A percentile compares a stretch with the other conserved stretches of the same genome.
These are phyloP conservation scores for Trachymyrmex cornetzi DNA, from an alignment of 1,140 invertebrate genomes.

Conservation along the genomic window DNA sequence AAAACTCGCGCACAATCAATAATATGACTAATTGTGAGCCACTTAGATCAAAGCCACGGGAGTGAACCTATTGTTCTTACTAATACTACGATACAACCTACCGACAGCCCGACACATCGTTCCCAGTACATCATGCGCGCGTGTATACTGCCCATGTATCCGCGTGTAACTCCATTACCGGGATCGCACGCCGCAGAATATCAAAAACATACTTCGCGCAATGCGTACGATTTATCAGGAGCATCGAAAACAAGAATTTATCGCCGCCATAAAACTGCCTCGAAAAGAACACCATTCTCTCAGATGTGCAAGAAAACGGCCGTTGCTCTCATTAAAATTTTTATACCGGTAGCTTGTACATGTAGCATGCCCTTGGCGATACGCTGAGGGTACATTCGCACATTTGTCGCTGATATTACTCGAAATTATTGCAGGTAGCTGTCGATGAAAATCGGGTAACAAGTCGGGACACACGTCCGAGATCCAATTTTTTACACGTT, in stretches of 20 bases:
- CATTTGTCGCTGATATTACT: constrained; percentile 8
- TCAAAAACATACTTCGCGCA: constrained; percentile 46
- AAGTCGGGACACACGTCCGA: no score
- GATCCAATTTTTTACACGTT: not conserved
- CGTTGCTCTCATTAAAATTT: constrained; percentile 53
- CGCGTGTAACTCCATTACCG: constrained; percentile 45
- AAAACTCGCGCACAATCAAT: no score
- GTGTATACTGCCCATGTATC: constrained; percentile 22
- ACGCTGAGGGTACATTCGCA: not conserved
- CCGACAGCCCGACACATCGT: not conserved
- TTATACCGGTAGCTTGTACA: not conserved
- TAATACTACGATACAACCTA: no score
- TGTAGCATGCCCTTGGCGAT: not conserved
- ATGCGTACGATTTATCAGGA: constrained; percentile 49
- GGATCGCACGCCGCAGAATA: constrained; percentile 36
- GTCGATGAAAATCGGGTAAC: constrained; percentile 1
- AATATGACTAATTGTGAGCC: no score
- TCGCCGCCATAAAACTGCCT: constrained; percentile 29
- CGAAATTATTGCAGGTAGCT: not conserved
- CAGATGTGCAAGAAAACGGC: not conserved
- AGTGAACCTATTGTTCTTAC: no score
- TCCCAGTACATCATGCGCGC: constrained; percentile 31
- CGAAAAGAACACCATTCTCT: not conserved
- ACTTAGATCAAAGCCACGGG: no score
- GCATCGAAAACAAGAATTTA: constrained; percentile 29